A percentile compares a stretch with the other conserved stretches of the same genome.
phyloP scores from a whole-genome alignment of 1,140 invertebrate species.

The Anoplolepis gracilipes region DNA sequence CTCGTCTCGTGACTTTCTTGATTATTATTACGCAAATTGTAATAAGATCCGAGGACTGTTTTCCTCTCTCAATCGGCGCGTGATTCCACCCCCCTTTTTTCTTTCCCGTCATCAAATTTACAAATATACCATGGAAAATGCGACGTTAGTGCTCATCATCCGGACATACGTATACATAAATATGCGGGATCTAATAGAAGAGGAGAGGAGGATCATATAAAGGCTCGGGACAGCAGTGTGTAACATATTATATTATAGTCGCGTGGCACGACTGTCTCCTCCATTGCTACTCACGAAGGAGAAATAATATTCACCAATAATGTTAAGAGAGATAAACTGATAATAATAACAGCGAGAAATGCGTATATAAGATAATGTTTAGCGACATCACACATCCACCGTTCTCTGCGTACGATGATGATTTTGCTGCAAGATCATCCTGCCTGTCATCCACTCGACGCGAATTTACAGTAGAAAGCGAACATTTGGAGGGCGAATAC shows the following conservation, averaged over 20 bases:
- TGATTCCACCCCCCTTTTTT: neutral
- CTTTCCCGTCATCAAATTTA: conserved; percentile 17
- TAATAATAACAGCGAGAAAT: conserved; percentile 68
- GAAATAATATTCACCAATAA: conserved; percentile 68
- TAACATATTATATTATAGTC: conserved; percentile 13
- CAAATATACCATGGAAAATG: conserved; percentile 45
- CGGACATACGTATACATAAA: conserved; percentile 7
- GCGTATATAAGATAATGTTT: conserved; percentile 59
- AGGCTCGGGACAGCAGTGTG: conserved; percentile 43
- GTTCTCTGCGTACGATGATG: conserved; percentile 3
- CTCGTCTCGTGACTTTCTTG: neutral
- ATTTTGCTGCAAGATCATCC: conserved; percentile 27
- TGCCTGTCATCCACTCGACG: conserved; percentile 38
- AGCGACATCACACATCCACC: conserved; percentile 19
- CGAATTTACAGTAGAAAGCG: conserved; percentile 40
- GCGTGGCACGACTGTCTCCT: conserved; percentile 8
- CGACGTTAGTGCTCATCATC: conserved; percentile 18
- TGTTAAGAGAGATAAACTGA: conserved; percentile 43
- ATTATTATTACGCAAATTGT: conserved; percentile 31
- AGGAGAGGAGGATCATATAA: neutral
- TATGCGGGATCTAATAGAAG: neutral
- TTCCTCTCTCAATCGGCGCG: neutral
- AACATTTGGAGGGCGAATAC: conserved; percentile 44
- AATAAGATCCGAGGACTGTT: neutral
- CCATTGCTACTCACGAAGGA: conserved; percentile 15